Percentiles rank a stretch among this genome's conserved stretches.
These are phyloP conservation scores for Luscinia megarhynchos DNA, from an alignment of 2,797 vertebrate genomes.

Conservation along the genomic window DNA sequence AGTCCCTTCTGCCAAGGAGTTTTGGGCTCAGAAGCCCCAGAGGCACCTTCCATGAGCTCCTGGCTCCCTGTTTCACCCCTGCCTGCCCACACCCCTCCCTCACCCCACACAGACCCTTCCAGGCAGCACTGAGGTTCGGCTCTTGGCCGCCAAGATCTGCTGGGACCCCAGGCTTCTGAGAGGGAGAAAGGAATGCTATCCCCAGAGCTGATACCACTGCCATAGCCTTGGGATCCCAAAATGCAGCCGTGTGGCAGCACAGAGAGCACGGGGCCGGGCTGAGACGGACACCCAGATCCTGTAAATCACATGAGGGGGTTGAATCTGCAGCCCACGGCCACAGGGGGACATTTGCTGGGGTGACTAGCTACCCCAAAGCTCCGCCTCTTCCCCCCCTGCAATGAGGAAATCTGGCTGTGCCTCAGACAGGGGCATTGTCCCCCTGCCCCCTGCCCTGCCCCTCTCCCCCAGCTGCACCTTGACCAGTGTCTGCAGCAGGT, in stretches of 20 bases:
- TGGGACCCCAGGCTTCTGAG: neutral
- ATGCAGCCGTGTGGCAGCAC: accelerated
- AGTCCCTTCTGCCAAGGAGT: neutral
- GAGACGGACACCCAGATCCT: neutral
- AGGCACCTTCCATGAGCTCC: neutral
- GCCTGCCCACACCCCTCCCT: neutral
- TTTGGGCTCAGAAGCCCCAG: neutral
- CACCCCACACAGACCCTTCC: neutral
- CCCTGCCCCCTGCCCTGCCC: neutral
- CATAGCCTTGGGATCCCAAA: neutral
- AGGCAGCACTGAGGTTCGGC: neutral
- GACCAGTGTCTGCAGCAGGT: constrained; percentile 85
- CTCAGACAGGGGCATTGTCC: neutral
- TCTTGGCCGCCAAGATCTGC: neutral
- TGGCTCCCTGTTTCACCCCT: neutral
- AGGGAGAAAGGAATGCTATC: neutral
- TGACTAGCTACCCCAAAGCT: neutral
- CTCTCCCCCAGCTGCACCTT: constrained; percentile 73
- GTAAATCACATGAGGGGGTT: accelerated
- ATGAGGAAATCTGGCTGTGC: neutral
- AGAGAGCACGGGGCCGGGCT: neutral
- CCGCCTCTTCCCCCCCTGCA: too few relatives aligned
- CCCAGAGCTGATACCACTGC: neutral
- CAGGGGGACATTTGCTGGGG: neutral
- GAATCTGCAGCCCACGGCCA: neutral